Evolutionary conservation across 1,140 invertebrate genomes (phyloP).

Genomic region (Cyclargus thomasi): DNA sequence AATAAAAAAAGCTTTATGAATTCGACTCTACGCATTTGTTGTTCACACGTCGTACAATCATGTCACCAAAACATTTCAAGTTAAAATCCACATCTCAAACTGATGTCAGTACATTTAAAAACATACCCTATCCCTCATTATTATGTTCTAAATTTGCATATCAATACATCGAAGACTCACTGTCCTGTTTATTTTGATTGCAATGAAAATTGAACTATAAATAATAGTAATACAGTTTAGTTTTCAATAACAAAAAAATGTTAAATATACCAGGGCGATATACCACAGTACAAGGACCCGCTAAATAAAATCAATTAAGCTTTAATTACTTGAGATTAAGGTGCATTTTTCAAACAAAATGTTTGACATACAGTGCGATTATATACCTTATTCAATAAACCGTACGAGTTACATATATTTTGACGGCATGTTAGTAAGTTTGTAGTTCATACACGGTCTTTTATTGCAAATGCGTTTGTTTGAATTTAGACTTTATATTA

Average conservation of each 20-base stretch:
- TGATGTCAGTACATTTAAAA: conserved; percentile 24
- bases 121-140: conserved; percentile 23
- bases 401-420: conserved; percentile 2
- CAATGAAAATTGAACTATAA: conserved; percentile 27
- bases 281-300: conserved; percentile 1
- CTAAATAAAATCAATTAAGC: conserved; percentile 16
- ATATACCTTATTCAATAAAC: not conserved
- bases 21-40: conserved; percentile 35
- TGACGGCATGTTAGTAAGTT: conserved; percentile 8
- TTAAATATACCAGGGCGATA: conserved; percentile 1
- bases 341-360: conserved; percentile 14
- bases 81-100: conserved; percentile 34
- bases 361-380: not conserved
- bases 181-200: conserved; percentile 2
- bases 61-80: conserved; percentile 69
- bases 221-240: conserved; percentile 19
- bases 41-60: conserved; percentile 38
- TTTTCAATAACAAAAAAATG: conserved; percentile 23
- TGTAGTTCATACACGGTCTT: conserved; percentile 13
- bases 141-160: conserved; percentile 42
- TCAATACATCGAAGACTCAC: conserved; percentile 15
- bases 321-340: conserved; percentile 19
- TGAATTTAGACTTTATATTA: conserved; percentile 11
- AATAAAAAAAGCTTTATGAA: not conserved
- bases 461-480: conserved; percentile 5